phyloP scores from a whole-genome alignment of 2,888 invertebrate species.

The Platycnemis pennipes region DNA sequence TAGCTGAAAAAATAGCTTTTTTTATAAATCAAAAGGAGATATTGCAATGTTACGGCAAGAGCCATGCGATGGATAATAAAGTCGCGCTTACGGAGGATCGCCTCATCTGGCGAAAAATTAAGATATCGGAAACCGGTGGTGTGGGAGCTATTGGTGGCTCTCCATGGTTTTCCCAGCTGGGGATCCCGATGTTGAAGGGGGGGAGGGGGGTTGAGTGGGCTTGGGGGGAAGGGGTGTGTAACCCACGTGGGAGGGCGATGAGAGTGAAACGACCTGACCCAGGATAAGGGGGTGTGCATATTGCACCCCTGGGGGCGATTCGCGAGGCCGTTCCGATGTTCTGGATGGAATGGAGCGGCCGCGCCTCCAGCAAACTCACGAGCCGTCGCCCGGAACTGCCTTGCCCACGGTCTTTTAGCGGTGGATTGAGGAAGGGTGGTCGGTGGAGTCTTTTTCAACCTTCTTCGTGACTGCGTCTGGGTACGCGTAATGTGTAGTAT shows the following conservation, averaged over 20 bases:
- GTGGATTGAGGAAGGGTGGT: neutral
- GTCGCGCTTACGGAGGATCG: neutral
- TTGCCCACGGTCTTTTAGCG: neutral
- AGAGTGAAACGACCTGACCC: neutral
- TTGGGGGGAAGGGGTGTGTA: neutral
- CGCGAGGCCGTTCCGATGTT: conserved; percentile 30
- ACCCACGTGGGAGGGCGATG: neutral
- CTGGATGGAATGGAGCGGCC: neutral
- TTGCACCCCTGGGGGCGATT: conserved; percentile 19
- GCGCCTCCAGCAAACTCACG: neutral
- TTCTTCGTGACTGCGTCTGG: neutral
- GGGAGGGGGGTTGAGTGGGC: neutral
- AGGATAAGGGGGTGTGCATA: neutral
- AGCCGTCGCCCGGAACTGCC: neutral
- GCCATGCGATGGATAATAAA: neutral
- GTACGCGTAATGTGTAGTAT: neutral
- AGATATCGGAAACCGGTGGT: neutral
- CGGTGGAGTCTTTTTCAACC: neutral
- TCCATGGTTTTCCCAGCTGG: neutral
- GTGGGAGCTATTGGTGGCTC: neutral
- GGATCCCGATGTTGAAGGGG: neutral
- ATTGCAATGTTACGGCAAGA: no score
- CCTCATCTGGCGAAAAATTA: neutral
- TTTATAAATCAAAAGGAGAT: no score
- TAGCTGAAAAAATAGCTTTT: no score